These are phyloP conservation scores for Tanypteryx hageni DNA, from an alignment of 2,888 invertebrate genomes.

Conservation along the genomic window DNA sequence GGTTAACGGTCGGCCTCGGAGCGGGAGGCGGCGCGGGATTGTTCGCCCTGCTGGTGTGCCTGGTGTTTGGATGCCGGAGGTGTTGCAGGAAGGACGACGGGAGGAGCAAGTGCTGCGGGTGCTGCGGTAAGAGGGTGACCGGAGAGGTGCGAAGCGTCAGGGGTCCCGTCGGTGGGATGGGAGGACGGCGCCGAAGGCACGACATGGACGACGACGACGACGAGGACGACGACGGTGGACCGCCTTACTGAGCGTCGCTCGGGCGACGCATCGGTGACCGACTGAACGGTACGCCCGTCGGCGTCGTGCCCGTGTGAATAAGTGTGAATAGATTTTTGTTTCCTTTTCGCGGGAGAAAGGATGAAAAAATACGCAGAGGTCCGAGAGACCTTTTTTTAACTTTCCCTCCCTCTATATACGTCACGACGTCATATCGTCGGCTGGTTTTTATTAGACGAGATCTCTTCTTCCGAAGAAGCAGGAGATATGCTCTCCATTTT, in stretches of 20 bases:
- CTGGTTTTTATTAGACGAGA: background rate
- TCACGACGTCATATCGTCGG: constrained; percentile 31
- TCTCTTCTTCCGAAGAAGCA: background rate
- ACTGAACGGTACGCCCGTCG: constrained; percentile 49
- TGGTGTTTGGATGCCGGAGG: constrained; percentile 81
- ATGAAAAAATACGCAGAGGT: background rate
- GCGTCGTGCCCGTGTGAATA: constrained; percentile 57
- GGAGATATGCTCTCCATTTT: background rate
- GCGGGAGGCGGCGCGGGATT: constrained; percentile 79
- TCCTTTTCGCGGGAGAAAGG: background rate
- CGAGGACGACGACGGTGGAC: constrained; percentile 54
- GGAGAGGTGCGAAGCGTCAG: constrained; percentile 42
- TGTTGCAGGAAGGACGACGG: constrained; percentile 77
- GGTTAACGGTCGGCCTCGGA: constrained; percentile 81
- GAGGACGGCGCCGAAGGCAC: constrained; percentile 46
- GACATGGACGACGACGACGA: constrained; percentile 60
- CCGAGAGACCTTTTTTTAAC: background rate
- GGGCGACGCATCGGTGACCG: constrained; percentile 63
- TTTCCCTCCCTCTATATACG: background rate
- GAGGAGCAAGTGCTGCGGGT: constrained; percentile 70
- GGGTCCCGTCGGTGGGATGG: constrained; percentile 49
- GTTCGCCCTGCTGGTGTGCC: constrained; percentile 78
- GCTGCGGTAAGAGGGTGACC: constrained; percentile 67
- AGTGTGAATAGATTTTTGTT: background rate
- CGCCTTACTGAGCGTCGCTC: constrained; percentile 54